Base-by-base conservation (phyloP, 2,113 vertebrate genomes). In the Pelusios castaneus region DNA sequence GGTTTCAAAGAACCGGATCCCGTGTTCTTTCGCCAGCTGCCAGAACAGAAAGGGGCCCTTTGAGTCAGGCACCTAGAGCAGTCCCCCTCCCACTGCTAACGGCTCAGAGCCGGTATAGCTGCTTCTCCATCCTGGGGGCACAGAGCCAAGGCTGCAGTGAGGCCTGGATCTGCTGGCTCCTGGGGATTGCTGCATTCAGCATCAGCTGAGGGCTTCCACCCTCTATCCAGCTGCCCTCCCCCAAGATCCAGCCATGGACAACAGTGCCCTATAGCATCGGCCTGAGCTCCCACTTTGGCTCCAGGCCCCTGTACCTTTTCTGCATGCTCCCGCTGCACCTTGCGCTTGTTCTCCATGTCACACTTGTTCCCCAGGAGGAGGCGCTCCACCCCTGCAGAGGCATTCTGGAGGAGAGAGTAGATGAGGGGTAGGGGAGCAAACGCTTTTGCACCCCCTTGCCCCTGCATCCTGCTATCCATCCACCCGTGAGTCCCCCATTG, bases 341-440 rank as follows among this genome's bases (percentile, higher is more conserved):
- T 99, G 70, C 99, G 97, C 93, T 98, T 99, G 51, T 96, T 91
- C 91, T 99, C 99, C 92, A 99, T 99, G 98, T 99, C 99, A 29
- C 99, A 99, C 93, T 99, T 99, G 97, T 99, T 99, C 13, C 99
- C 99, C 38, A 99, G 97, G 83, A 99, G 97, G 97, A 99, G 99
- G 52, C 97, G 98, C 95, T 98, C 99, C 82, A 99, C 99, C 3
- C 99, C 99, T 0, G 98, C 98, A 0, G 99, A 99, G 45, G 99
- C 99, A 67, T 99, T 99, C 99, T 99, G 97, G 60, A 47, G 95
- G 95, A 90, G 34, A 81, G 22, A 84, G 78, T 3, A 19, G 21
- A 63, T 2, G 67, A 83, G 21, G 60, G 75, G 12, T 17, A 4
- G 27, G 14, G 34, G 13, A 19, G 29, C 52, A 45, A 24, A n/a